Conservation (phyloP, 2,888 invertebrate species). For the Melanophora roralis region DNA sequence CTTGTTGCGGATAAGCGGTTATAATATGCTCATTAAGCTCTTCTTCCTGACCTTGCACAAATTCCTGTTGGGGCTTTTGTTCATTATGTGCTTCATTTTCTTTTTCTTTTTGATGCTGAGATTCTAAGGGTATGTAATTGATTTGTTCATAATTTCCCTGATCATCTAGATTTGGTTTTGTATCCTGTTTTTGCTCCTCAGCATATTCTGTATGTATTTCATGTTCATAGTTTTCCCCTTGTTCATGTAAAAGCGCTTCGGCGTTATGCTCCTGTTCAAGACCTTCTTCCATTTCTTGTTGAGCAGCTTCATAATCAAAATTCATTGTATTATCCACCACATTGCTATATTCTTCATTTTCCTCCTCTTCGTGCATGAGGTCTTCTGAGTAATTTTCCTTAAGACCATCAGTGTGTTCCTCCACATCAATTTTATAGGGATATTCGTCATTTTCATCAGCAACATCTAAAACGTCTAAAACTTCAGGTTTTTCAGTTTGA, state of each 20-base stretch:
- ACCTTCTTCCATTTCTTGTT: constrained; percentile 50
- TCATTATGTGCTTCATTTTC: not conserved
- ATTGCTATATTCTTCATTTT: constrained; percentile 33
- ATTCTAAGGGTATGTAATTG: not conserved
- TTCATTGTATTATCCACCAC: constrained; percentile 71
- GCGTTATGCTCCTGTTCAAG: not conserved
- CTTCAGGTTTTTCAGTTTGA: constrained; percentile 1
- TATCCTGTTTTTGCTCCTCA: not conserved
- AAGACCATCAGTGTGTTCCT: constrained; percentile 63
- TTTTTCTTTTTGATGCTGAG: not conserved
- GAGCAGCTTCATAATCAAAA: constrained; percentile 71
- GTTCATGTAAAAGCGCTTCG: not conserved
- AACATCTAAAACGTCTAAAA: constrained; percentile 58
- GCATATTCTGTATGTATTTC: not conserved
- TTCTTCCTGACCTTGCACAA: constrained; percentile 25
- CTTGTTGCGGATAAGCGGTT: too few relatives aligned
- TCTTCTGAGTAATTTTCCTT: constrained; percentile 25
- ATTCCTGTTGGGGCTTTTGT: constrained; percentile 29
- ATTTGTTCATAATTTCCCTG: constrained; percentile 4
- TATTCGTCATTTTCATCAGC: constrained; percentile 68
- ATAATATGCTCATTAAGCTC: not conserved
- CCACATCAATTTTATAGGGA: constrained; percentile 75
- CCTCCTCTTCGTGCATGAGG: constrained; percentile 9
- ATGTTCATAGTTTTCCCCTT: not conserved
- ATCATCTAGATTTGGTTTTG: not conserved